Evolutionary conservation across 1,140 invertebrate genomes (phyloP).

Genomic region (Psix sp.): DNA sequence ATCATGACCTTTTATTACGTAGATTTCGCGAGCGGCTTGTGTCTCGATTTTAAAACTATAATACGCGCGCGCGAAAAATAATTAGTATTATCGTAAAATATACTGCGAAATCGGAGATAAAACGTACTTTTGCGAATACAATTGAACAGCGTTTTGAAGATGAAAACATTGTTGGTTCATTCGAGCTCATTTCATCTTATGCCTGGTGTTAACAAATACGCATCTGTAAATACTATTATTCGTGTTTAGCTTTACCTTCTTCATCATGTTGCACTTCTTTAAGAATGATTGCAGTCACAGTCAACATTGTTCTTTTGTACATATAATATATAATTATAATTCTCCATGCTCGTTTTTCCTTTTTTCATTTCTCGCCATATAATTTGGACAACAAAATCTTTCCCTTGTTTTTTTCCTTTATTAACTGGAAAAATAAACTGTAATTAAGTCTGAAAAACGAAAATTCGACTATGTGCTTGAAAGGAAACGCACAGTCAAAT

Average conservation of each 20-base stretch:
- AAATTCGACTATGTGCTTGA: not conserved
- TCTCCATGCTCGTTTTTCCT: constrained; percentile 10
- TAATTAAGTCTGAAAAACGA: too few species aligned
- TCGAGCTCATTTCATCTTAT: constrained; percentile 22
- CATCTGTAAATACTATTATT: not conserved
- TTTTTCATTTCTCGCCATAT: constrained; percentile 11
- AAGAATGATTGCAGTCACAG: constrained; percentile 76
- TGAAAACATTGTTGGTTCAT: constrained; percentile 18
- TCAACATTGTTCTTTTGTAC: constrained; percentile 63
- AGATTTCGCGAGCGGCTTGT: constrained; percentile 16
- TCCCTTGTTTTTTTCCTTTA: too few species aligned
- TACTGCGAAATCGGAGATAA: too few species aligned
- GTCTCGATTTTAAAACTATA: constrained; percentile 12
- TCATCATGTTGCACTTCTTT: constrained; percentile 44
- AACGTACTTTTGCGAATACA: too few species aligned
- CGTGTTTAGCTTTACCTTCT: constrained; percentile 6
- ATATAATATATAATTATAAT: constrained; percentile 50
- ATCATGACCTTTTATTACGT: constrained; percentile 5
- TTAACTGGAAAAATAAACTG: too few species aligned
- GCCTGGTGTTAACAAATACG: constrained; percentile 4
- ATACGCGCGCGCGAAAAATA: too few species aligned
- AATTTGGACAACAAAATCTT: constrained; percentile 17
- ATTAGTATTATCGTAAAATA: too few species aligned
- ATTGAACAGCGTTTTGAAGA: constrained; percentile 19
- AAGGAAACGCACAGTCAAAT: too few species aligned